Base-by-base conservation (phyloP, 1,140 invertebrate genomes). In the Amyelois transitella region DNA sequence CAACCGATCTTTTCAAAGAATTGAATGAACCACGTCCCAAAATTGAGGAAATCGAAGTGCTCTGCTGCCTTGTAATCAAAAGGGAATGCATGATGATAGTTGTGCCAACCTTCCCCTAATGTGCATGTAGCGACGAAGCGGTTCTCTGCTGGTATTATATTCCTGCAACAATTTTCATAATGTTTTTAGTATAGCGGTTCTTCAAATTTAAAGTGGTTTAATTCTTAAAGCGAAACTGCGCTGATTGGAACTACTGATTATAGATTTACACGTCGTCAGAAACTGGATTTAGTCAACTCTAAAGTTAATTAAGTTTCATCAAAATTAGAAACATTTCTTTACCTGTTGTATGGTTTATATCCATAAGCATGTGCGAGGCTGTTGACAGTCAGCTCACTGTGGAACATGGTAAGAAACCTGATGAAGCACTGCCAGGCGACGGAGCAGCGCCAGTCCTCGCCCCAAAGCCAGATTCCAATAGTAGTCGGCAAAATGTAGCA, bases 51-150 rank as follows among this genome's bases (percentile, higher is more conserved):
- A 24, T 81, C 88, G 25, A 94, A 93, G 14, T 94, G 89, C 70
- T 95, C 94, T 2, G 92, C 92, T 18, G 94, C 91, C 62, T 94
- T 93, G 88, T 96, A 96, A 76, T 98, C 96, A 86, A 94, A 95
- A 0, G 96, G 96, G 79, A 98, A 97, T 0, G 93, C 93, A 81
- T 98, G 96, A 66, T 98, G 97, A 77, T 97, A 98, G 86, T 97
- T 97, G 77, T 97, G 96, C 92, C 94, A 96, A 69, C 72, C 92
- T 88, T 87, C 94, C 64, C 87, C 92, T 63, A 88, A 91, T 76
- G 76, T 89, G 43, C 89, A 82, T 0, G 77, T 80, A 0, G 90
- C 80, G 0, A 90, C 89, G 20, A 90, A 85, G 66, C 81, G 90
- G 72, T 90, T 90, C 62, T 93, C 92, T 22, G 89, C 86, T 1